phyloP scores from a whole-genome alignment of 2,888 invertebrate species.

The Cistogaster globosa region DNA sequence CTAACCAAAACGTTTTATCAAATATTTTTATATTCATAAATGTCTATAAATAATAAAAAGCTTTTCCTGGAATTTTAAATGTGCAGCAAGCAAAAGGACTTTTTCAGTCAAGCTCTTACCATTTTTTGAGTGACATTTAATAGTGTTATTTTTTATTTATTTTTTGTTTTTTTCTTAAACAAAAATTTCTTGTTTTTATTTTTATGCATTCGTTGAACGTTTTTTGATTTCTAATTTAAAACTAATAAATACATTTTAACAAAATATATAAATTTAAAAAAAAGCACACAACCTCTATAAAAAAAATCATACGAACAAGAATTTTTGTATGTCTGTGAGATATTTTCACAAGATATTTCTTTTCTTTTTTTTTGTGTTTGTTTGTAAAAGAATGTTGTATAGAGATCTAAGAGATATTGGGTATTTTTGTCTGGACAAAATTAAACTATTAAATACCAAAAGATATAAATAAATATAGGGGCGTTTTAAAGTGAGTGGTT shows the following conservation, averaged over 20 bases:
- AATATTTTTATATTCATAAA: too few species aligned
- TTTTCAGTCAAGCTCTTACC: conserved; percentile 20
- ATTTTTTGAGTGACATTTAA: conserved; percentile 46
- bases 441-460: conserved; percentile 43
- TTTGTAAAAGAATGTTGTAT: background rate
- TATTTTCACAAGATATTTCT: conserved; percentile 30
- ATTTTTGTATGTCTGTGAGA: conserved; percentile 31
- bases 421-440: conserved; percentile 51
- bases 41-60: background rate
- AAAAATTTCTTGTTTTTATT: conserved; percentile 33
- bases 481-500: background rate
- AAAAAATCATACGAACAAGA: conserved; percentile 29
- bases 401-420: conserved; percentile 48
- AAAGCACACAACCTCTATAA: background rate
- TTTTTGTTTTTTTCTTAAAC: background rate
- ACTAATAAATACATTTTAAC: conserved; percentile 55
- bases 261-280: conserved; percentile 41
- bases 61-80: conserved; percentile 34
- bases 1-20: background rate
- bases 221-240: conserved; percentile 59
- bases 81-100: background rate
- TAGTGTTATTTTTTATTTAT: conserved; percentile 4
- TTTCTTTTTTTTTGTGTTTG: background rate
- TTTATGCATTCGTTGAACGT: conserved; percentile 44
- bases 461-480: conserved; percentile 28